These are phyloP conservation scores for Pyrrhia umbra DNA, from an alignment of 2,888 invertebrate genomes.

Conservation along the genomic window DNA sequence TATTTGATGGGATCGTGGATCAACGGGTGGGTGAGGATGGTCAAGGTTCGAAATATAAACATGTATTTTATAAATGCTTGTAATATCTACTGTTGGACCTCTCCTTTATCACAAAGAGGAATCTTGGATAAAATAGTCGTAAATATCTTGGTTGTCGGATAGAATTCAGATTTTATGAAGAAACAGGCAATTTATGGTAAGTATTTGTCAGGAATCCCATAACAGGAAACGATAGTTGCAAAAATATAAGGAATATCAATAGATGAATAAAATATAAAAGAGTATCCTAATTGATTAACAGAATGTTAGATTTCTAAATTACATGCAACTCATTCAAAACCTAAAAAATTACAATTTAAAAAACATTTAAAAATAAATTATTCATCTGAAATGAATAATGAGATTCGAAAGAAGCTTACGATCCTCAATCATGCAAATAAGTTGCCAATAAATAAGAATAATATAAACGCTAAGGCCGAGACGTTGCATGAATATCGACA, in stretches of 20 bases:
- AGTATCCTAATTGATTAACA: too few species aligned
- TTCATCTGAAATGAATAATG: conserved; percentile 36
- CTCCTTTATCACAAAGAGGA: not conserved
- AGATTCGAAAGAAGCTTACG: conserved; percentile 24
- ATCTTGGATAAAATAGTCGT: too few species aligned
- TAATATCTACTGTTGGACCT: not conserved
- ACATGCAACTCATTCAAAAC: not conserved
- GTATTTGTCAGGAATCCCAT: too few species aligned
- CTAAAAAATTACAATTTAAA: not conserved
- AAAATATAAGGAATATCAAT: not conserved
- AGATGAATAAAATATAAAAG: not conserved
- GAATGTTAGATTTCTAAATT: not conserved
- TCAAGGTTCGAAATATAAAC: conserved; percentile 1
- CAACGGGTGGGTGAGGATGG: conserved; percentile 23
- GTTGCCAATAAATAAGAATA: conserved; percentile 39
- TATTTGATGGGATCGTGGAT: conserved; percentile 56
- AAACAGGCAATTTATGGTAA: too few species aligned
- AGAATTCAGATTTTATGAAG: too few species aligned
- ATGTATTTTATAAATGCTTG: not conserved
- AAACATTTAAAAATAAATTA: conserved; percentile 1
- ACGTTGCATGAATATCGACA: conserved; percentile 33
- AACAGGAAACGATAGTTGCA: too few species aligned
- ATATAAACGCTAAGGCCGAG: conserved; percentile 39
- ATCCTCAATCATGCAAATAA: conserved; percentile 39
- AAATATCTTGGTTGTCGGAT: too few species aligned